Conservation (phyloP, 2,888 invertebrate species). For the Leucoma salicis region DNA sequence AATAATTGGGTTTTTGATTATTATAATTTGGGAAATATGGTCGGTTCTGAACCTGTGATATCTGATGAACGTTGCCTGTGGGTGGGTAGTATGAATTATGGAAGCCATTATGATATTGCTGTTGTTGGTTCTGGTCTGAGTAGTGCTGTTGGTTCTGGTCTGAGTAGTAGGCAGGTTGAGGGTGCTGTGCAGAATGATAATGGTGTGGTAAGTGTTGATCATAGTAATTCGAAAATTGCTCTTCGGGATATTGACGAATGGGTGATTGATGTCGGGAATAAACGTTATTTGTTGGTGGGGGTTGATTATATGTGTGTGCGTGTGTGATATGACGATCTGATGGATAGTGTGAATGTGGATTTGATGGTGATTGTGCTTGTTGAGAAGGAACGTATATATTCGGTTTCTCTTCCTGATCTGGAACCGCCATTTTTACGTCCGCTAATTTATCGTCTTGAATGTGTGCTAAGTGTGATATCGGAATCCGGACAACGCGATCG, state of each 20-base stretch:
- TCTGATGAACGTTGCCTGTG: background rate
- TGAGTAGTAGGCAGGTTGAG: background rate
- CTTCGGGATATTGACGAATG: background rate
- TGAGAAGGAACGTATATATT: background rate
- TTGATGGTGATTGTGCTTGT: background rate
- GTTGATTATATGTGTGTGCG: background rate
- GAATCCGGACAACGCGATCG: conserved; percentile 3
- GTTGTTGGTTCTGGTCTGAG: background rate
- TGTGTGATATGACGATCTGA: background rate
- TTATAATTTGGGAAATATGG: background rate
- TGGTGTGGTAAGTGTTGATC: background rate
- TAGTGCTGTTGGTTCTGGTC: background rate
- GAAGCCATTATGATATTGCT: background rate
- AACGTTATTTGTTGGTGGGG: background rate
- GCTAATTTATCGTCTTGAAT: background rate
- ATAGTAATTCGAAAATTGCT: background rate
- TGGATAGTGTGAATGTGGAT: background rate
- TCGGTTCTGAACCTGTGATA: background rate
- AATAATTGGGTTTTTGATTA: background rate
- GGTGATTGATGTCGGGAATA: background rate
- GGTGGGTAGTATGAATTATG: background rate
- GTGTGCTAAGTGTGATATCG: background rate
- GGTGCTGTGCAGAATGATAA: background rate
- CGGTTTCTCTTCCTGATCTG: background rate
- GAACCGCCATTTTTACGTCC: background rate